These are phyloP conservation scores for Rhodeus uyekii DNA, from an alignment of 2,797 vertebrate genomes.

Conservation along the genomic window DNA sequence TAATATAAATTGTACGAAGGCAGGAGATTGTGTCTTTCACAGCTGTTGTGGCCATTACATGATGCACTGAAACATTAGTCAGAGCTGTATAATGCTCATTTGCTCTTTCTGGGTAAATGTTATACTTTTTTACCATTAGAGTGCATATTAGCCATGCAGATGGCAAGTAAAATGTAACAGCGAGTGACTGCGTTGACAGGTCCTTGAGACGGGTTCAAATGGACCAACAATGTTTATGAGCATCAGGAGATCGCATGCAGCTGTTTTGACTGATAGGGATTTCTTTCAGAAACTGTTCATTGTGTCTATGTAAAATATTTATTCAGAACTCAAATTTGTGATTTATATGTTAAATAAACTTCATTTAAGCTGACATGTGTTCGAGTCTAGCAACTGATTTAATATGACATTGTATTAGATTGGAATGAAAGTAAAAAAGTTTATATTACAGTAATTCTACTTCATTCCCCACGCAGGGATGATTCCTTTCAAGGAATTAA, in stretches of 20 bases:
- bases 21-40: background rate
- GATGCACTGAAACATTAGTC: background rate
- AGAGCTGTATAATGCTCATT: background rate
- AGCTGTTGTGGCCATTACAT: background rate
- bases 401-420: background rate
- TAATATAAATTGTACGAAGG: constrained; percentile 1
- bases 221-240: background rate
- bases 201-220: background rate
- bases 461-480: background rate
- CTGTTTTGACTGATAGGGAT: background rate
- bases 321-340: background rate
- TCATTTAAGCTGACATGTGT: background rate
- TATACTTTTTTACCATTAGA: background rate
- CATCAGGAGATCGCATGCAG: background rate
- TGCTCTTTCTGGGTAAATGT: background rate
- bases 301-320: background rate
- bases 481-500: background rate
- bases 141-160: constrained; percentile 1
- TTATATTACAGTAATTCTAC: background rate
- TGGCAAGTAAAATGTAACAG: constrained; percentile 15
- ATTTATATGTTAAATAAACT: background rate
- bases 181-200: background rate
- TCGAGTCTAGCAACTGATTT: background rate
- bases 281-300: background rate
- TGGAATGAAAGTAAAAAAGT: background rate